Evolutionary conservation across 1,140 invertebrate species (phyloP), one percentile per base, ranked within the genome.

Genomic region (Rhopalosiphum maidis): DNA sequence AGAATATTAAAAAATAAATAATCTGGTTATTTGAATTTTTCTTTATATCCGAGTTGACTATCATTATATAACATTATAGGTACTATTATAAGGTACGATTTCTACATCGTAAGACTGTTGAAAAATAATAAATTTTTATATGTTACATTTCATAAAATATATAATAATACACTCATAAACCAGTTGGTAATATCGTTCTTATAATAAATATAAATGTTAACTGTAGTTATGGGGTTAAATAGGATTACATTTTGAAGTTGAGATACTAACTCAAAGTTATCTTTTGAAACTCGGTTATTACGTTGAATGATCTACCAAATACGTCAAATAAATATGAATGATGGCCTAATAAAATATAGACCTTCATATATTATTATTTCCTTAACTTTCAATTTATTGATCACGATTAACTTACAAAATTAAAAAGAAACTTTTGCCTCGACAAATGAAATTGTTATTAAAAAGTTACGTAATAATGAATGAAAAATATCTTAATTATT

Each of bases 231-330:
- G 35, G 30, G 25, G 43, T 22, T 87, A 46, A n/a, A 87, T 87
- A 30, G 25, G 25, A 46, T 87, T 46, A 87, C 30, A 25, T 43
- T 25, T 46, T 46, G 85, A 87, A 87, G 41, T 87, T 46, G 30
- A 48, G 46, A 51, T 48, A 88, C 30, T 51, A n/a, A 35, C 86
- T 48, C 18, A 7, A 88, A 88, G 46, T 88, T 51, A 88, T 88
- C 86, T 88, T 51, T n/a, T 51, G 22, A 30, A 51, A 35, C 30
- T 88, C 30, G 46, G 30, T 88, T 88, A 88, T 35, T 88, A 15
- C 87, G 46, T 89, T 54, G 48, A 54, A n/a, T 37, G 87, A 89
- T 89, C 87, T 89, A 89, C 87, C n/a, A n/a, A 86, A 46, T 86
- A 54, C 87, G 87, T 89, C 87, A 89, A 51, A 89, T 22, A 88